A percentile compares a stretch with the other conserved stretches of the same genome.
Conservation (phyloP, 2,113 vertebrate genomes). For the Plestiodon gilberti region DNA sequence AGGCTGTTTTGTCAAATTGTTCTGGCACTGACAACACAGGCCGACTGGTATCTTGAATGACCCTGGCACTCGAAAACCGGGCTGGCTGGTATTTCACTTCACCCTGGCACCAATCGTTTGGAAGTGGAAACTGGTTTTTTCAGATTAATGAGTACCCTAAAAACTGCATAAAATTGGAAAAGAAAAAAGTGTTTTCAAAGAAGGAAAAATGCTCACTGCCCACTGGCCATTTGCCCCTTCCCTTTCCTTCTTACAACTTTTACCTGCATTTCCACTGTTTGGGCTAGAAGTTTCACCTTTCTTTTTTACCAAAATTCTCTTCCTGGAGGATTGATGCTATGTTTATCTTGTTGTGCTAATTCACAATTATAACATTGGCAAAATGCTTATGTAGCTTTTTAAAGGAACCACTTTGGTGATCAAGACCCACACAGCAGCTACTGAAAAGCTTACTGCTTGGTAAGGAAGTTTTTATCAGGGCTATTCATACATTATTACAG, state of each 20-base stretch:
- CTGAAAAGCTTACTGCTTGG: not conserved
- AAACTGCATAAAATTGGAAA: constrained; percentile 68
- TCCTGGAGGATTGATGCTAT: not conserved
- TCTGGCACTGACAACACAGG: constrained; percentile 74
- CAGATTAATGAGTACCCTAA: constrained; percentile 80
- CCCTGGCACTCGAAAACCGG: constrained; percentile 76
- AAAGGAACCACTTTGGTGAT: not conserved
- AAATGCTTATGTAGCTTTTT: constrained; percentile 55
- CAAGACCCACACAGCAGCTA: not conserved
- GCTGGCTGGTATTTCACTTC: constrained; percentile 74
- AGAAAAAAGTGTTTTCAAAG: constrained; percentile 68
- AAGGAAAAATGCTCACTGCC: constrained; percentile 45
- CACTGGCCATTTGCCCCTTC: not conserved
- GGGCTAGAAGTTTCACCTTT: not conserved
- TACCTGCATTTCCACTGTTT: not conserved
- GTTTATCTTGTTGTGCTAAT: not conserved
- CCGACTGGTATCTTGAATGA: constrained; percentile 74
- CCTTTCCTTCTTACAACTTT: not conserved
- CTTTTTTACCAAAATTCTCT: not conserved
- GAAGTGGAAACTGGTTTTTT: constrained; percentile 75
- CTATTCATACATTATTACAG: not conserved
- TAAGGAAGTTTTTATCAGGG: not conserved
- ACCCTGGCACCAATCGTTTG: constrained; percentile 77
- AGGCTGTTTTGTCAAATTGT: constrained; percentile 81
- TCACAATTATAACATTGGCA: constrained; percentile 30